Conservation (phyloP, 1,140 invertebrate species). For the Daktulosphaira vitifoliae region DNA sequence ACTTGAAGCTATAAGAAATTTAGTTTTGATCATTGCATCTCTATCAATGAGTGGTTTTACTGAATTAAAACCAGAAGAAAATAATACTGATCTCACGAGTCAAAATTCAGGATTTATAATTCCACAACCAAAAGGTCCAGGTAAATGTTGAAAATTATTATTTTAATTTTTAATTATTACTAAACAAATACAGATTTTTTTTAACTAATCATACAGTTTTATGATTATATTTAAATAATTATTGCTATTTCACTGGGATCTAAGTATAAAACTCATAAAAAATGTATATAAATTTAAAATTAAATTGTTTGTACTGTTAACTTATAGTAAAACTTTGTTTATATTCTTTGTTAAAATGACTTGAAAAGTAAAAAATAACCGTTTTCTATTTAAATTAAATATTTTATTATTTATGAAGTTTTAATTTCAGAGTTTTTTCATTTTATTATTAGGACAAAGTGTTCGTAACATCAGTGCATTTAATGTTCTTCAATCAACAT, state of each 20-base stretch:
- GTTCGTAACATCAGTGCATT: slow-evolving; percentile 92
- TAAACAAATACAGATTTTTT: too few relatives aligned
- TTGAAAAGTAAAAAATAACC: too few relatives aligned
- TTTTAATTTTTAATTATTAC: not conserved
- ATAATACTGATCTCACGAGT: slow-evolving; percentile 79
- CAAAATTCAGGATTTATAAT: slow-evolving; percentile 86
- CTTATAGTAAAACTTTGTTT: too few relatives aligned
- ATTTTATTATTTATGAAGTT: too few relatives aligned
- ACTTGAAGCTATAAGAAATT: slow-evolving; percentile 80
- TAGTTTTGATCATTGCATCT: slow-evolving; percentile 86
- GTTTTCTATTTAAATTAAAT: too few relatives aligned
- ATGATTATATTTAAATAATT: not conserved
- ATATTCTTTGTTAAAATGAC: too few relatives aligned
- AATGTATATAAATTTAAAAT: too few relatives aligned
- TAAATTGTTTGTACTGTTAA: too few relatives aligned
- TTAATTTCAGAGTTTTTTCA: too few relatives aligned
- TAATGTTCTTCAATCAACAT: slow-evolving; percentile 87
- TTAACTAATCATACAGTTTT: too few relatives aligned
- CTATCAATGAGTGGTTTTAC: slow-evolving; percentile 87
- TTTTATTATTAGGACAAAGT: slow-evolving; percentile 56
- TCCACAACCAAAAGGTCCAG: slow-evolving; percentile 80
- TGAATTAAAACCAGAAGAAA: slow-evolving; percentile 68
- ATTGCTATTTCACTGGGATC: too few relatives aligned
- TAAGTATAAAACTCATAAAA: too few relatives aligned
- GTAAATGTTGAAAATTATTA: slow-evolving; percentile 45